Conservation (phyloP, 37 sponge, comb jelly and placozoan genomes). For the Cliona cf. orientalis region DNA sequence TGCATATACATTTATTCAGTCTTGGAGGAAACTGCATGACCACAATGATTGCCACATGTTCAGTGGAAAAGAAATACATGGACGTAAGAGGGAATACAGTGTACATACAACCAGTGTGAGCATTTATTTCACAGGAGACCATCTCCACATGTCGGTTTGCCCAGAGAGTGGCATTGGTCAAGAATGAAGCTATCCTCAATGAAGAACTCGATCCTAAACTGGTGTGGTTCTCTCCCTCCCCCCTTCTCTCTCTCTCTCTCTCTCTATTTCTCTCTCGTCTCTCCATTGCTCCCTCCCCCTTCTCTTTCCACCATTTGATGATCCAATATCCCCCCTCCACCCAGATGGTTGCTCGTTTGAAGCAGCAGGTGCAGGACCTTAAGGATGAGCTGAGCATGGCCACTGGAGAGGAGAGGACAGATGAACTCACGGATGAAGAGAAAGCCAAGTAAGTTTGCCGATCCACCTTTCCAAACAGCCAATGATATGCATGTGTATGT, state of each 20-base stretch:
- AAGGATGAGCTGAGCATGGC: slow-evolving; percentile 89
- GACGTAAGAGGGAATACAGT: slow-evolving; percentile 71
- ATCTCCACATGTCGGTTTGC: slow-evolving; percentile 98
- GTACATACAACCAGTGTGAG: no score
- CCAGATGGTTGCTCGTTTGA: slow-evolving; percentile 85
- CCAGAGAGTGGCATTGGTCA: slow-evolving; percentile 95
- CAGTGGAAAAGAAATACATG: slow-evolving; percentile 92
- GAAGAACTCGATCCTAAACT: slow-evolving; percentile 97
- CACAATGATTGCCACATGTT: slow-evolving; percentile 96
- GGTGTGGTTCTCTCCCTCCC: slow-evolving; percentile 23
- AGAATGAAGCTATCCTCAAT: slow-evolving; percentile 96
- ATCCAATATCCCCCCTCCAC: no score
- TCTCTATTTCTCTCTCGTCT: neutral
- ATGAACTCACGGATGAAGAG: slow-evolving; percentile 85
- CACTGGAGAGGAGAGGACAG: slow-evolving; percentile 87
- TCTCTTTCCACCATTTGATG: no score
- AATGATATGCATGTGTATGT: neutral
- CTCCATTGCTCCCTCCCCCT: neutral
- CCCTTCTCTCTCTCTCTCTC: slow-evolving; percentile 22
- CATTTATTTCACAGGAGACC: slow-evolving; percentile 86
- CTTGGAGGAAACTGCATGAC: slow-evolving; percentile 99
- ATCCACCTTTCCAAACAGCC: neutral
- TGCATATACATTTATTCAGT: slow-evolving; percentile 67
- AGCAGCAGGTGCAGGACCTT: slow-evolving; percentile 85
- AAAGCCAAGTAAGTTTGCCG: slow-evolving; percentile 59